Base-by-base conservation (phyloP, 2,888 invertebrate genomes). In the Napeogenes sylphis region DNA sequence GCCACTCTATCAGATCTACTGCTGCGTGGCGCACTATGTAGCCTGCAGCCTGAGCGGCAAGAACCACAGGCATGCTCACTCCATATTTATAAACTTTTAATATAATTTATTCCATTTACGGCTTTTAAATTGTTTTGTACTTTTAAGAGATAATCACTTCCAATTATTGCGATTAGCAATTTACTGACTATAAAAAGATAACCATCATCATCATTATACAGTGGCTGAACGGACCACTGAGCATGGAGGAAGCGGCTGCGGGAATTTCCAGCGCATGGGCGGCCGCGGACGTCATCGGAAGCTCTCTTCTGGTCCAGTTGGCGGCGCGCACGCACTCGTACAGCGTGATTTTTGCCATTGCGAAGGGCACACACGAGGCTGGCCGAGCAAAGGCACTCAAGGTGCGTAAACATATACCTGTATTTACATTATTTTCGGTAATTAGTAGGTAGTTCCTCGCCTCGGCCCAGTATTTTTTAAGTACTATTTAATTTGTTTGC, bases 271-370 rank as follows among this genome's bases (percentile, higher is more conserved):
- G 51, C 42, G 51, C 51, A 30, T 30, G 51, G 30, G 51, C 2
- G 5, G 8, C 35, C 55, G 21, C 53, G 21, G 5, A 32, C 32
- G 33, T 33, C 42, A 10, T 53, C 46, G 42, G 32, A 33, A 14
- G 21, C 30, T 55, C 13, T 6, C 45, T n/a, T n/a, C 63, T 61
- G 63, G 61, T 63, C 12, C 62, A 58, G 38, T 62, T 63, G 14
- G 64, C 55, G 13, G 67, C 62, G 30, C 60, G 60, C 54, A 67
- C 61, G 62, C 58, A 42, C 2, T 21, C 51, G 30, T 8, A 10
- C 4, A 21, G 30, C 51, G 30, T 8, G 10, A 8, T 51, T 10
- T 10, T 8, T 30, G 30, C 8, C 51, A 30, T 30, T 10, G 21
- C 47, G 14, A n/a, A 21, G 6, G 2, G n/a, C 6, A n/a, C 51